Percentiles rank a stretch among this genome's conserved stretches.
phyloP scores from a whole-genome alignment of 2,797 vertebrate species.

The Dicrostonyx torquatus region DNA sequence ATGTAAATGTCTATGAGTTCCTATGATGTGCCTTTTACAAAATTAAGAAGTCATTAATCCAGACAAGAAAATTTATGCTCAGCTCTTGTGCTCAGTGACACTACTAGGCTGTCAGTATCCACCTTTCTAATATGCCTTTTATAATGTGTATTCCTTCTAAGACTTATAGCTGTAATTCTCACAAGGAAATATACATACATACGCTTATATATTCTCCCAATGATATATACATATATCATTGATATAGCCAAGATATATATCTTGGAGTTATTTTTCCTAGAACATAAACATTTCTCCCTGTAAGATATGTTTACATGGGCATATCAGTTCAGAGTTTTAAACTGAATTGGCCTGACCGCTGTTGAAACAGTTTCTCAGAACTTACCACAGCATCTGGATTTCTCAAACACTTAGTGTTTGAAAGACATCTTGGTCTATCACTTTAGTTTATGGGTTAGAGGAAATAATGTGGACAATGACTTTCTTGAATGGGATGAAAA shows the following conservation, averaged over 20 bases:
- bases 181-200: background rate
- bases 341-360: constrained; percentile 67
- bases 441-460: constrained; percentile 62
- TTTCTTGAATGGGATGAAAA: constrained; percentile 62
- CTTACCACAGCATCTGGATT: constrained; percentile 51
- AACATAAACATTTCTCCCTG: constrained; percentile 6
- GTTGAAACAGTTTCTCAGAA: constrained; percentile 62
- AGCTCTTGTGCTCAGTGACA: constrained; percentile 45
- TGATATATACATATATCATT: background rate
- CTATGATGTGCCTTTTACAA: constrained; percentile 51
- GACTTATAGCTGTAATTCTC: constrained; percentile 47
- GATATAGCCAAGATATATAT: background rate
- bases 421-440: constrained; percentile 51
- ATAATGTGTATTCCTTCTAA: constrained; percentile 49
- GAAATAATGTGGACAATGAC: constrained; percentile 24
- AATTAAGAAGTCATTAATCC: constrained; percentile 58
- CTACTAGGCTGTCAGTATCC: background rate
- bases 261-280: constrained; percentile 37
- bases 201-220: background rate
- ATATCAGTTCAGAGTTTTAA: constrained; percentile 73
- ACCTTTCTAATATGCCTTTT: background rate
- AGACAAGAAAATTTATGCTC: constrained; percentile 51
- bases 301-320: constrained; percentile 64
- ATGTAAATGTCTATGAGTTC: constrained; percentile 52
- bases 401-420: constrained; percentile 63